Evolutionary conservation across 2,888 invertebrate genomes (phyloP).

Genomic region (Hyles lineata): DNA sequence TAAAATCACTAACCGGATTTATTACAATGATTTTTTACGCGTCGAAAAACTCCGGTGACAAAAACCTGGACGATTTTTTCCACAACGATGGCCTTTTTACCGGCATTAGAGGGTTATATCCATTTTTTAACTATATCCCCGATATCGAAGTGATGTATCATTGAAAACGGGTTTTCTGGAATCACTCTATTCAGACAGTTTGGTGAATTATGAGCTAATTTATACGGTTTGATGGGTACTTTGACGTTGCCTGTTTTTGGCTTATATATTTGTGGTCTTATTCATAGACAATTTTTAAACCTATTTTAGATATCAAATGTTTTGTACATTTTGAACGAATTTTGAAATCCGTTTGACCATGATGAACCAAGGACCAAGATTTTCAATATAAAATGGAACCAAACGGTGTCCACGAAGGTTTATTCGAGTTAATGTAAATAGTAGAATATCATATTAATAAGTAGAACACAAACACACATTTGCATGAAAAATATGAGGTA

Average conservation of each 20-base stretch:
- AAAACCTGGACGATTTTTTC: slow-evolving; percentile 15
- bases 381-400: no score
- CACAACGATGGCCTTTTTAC: slow-evolving; percentile 27
- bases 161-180: slow-evolving; percentile 21
- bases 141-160: slow-evolving; percentile 21
- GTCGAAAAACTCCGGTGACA: slow-evolving; percentile 19
- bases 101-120: slow-evolving; percentile 13
- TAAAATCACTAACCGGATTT: slow-evolving; percentile 15
- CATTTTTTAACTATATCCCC: slow-evolving; percentile 23
- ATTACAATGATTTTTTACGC: slow-evolving; percentile 16
- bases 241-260: not conserved
- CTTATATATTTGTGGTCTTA: no score
- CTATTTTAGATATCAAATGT: no score
- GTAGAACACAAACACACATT: no score
- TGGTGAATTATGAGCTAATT: slow-evolving; percentile 14
- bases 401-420: no score
- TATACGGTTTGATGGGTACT: slow-evolving; percentile 12
- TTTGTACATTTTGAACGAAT: no score
- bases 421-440: no score
- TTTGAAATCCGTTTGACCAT: no score
- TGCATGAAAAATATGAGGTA: no score
- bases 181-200: not conserved
- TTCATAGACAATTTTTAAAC: no score
- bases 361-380: no score
- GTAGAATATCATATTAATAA: no score